Evolutionary conservation across 2,113 vertebrate genomes (phyloP), one percentile per base, ranked within the genome.

Genomic region (Lepidothrix coronata): DNA sequence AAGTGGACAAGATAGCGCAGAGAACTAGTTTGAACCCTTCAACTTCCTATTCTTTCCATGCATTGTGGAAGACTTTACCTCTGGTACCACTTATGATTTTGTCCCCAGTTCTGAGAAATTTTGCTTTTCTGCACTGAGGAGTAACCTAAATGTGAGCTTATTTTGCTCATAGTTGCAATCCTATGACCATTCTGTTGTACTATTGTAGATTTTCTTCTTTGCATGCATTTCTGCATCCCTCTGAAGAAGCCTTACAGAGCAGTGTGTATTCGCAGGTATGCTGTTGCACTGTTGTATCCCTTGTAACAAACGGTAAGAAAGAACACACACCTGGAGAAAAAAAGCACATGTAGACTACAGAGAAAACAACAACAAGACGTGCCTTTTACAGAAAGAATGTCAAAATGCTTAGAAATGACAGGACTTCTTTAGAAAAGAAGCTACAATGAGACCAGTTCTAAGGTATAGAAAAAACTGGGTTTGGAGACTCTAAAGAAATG

Each of bases 331-430:
- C 14, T 49, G 5, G 25, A 54, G 25, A 25, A 18, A 82, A 78
- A 63, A 75, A 4, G 3, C 14, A 39, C 8, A 48, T 0, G 0
- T 0, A 59, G 10, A 62, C 13, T 28, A 13, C 61, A 77, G 14
- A 76, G 9, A 12, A 46, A 88, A 70, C 6, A 30, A 5, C 17
- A 82, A 35, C 7, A 89, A 21, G 27, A 67, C 12, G 14, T 22
- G 12, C 24, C 39, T 33, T 72, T 31, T 54, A 61, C 18, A 2
- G 2, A 49, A 52, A 48, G 10, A 39, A 82, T 9, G 1, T 21
- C 28, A 37, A 65, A 92, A 85, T 12, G 9, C 27, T 76, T 21
- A 17, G 6, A 73, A 57, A 67, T 28, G 16, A 62, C 59, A 80
- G 14, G 76, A 51, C 11, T 70, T 6, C 21, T 49, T 59, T 8